Percentiles rank a stretch among this genome's conserved stretches.
phyloP scores from a whole-genome alignment of 2,113 vertebrate genomes.

The Micronisus gabar region DNA sequence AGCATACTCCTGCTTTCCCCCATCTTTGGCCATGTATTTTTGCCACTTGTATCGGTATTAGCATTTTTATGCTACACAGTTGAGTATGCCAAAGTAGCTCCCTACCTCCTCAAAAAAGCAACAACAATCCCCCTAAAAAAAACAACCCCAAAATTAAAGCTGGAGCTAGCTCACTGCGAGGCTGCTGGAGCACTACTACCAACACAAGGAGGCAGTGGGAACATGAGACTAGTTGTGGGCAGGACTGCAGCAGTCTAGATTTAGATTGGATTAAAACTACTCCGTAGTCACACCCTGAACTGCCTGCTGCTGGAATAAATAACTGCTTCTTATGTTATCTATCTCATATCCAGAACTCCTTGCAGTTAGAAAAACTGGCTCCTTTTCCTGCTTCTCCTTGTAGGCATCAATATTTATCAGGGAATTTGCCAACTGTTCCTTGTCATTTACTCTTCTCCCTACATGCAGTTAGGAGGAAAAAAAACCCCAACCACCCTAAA shows the following conservation, averaged over 20 bases:
- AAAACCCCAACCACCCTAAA: neutral
- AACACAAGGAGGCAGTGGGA: slow-evolving; percentile 43
- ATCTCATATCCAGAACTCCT: slow-evolving; percentile 15
- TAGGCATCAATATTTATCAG: slow-evolving; percentile 56
- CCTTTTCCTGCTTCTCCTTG: slow-evolving; percentile 28
- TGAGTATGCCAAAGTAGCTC: neutral
- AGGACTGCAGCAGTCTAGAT: slow-evolving; percentile 46
- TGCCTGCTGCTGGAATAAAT: slow-evolving; percentile 50
- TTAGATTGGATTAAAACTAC: slow-evolving; percentile 60
- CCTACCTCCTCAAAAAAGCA: neutral
- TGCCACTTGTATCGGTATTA: neutral
- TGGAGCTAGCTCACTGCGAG: neutral
- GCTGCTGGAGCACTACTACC: slow-evolving; percentile 42
- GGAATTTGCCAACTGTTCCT: slow-evolving; percentile 49
- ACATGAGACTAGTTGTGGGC: slow-evolving; percentile 8
- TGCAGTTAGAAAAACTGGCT: slow-evolving; percentile 29
- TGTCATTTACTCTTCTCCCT: slow-evolving; percentile 30
- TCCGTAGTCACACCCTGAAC: slow-evolving; percentile 27
- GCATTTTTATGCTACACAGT: neutral
- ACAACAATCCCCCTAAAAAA: neutral
- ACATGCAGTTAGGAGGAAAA: neutral
- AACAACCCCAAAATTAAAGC: neutral
- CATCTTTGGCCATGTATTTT: neutral
- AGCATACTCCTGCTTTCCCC: neutral
- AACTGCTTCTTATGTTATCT: slow-evolving; percentile 47